phyloP scores from a whole-genome alignment of 2,797 vertebrate species.

The Alectoris magna region DNA sequence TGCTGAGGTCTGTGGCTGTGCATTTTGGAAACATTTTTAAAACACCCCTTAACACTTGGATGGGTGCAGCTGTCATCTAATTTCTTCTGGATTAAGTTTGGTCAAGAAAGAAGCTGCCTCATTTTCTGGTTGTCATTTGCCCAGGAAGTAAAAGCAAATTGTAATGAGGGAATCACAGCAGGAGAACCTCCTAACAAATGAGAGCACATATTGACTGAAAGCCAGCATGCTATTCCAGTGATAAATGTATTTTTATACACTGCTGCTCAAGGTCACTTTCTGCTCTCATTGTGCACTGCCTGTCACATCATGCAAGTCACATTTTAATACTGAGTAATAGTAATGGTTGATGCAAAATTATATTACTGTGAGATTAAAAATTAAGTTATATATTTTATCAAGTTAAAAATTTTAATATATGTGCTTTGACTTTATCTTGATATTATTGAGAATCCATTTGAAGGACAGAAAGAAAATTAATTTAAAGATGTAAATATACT shows the following conservation, averaged over 20 bases:
- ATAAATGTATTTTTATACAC: slow-evolving; percentile 77
- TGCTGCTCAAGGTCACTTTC: slow-evolving; percentile 74
- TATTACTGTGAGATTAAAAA: background rate
- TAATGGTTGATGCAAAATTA: background rate
- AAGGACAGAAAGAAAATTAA: slow-evolving; percentile 36
- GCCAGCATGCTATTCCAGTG: slow-evolving; percentile 69
- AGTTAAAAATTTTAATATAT: background rate
- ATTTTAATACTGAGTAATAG: slow-evolving; percentile 1
- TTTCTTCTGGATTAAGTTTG: slow-evolving; percentile 78
- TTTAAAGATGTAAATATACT: background rate
- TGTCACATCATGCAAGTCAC: slow-evolving; percentile 18
- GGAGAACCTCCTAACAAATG: slow-evolving; percentile 75
- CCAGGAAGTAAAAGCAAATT: slow-evolving; percentile 81
- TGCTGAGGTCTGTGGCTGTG: background rate
- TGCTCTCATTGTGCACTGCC: slow-evolving; percentile 45
- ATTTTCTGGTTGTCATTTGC: slow-evolving; percentile 81
- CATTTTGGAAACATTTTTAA: background rate
- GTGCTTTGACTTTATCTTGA: background rate
- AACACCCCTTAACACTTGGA: slow-evolving; percentile 62
- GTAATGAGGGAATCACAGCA: slow-evolving; percentile 78
- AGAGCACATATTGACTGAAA: slow-evolving; percentile 77
- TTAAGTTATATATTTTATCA: background rate
- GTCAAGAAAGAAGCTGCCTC: slow-evolving; percentile 73
- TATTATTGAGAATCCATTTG: slow-evolving; percentile 8
- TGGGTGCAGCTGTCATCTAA: slow-evolving; percentile 77